These are phyloP conservation scores for Antheraea mylitta DNA, from an alignment of 1,140 invertebrate genomes.

Conservation along the genomic window DNA sequence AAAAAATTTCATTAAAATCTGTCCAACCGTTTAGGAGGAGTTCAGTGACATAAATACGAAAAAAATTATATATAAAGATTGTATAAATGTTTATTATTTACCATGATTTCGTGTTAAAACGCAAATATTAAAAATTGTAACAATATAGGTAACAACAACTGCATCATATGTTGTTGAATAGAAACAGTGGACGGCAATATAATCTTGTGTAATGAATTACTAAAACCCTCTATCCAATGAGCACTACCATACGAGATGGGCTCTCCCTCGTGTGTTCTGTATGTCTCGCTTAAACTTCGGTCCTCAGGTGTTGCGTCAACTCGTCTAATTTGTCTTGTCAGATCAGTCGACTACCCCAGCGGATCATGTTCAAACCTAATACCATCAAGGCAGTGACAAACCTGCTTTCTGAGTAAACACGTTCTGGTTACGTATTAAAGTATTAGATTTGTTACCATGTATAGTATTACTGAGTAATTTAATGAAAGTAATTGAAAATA, in stretches of 20 bases:
- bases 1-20: too few species aligned
- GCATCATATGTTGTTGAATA: too few species aligned
- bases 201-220: conserved; percentile 14
- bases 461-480: not conserved
- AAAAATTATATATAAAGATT: too few species aligned
- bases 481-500: too few species aligned
- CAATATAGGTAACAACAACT: too few species aligned
- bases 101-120: too few species aligned
- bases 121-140: too few species aligned
- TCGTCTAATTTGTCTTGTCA: conserved; percentile 17
- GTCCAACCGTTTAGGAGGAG: too few species aligned
- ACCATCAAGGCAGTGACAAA: not conserved
- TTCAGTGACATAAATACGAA: too few species aligned
- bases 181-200: not conserved
- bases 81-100: too few species aligned
- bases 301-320: conserved; percentile 13
- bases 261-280: not conserved
- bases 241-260: not conserved
- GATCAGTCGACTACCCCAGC: conserved; percentile 12
- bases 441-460: not conserved
- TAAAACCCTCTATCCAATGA: not conserved
- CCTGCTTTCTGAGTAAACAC: not conserved
- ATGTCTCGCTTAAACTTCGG: not conserved
- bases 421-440: not conserved
- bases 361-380: conserved; percentile 14